Evolutionary conservation across 2,797 vertebrate genomes (phyloP), one percentile per base, ranked within the genome.

Genomic region (Pangasius macronema): DNA sequence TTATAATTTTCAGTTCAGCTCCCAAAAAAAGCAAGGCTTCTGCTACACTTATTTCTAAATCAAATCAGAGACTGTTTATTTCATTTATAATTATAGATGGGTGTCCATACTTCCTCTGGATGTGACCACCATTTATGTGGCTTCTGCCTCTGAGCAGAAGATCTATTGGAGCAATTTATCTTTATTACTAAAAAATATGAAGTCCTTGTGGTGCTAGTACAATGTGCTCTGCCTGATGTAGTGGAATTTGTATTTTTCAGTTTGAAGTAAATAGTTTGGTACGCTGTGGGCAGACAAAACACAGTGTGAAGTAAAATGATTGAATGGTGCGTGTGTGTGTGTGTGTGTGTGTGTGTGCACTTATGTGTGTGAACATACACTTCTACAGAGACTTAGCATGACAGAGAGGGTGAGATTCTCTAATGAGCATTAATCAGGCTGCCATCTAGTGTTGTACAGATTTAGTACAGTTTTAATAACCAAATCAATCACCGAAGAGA

Each of bases 361-460:
- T 51, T 79, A 30, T 80, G 53, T 59, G 53, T 76, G 73, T 76
- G 49, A 6, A 57, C 36, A n/a, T 20, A 73, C 82, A 39, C n/a
- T 65, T 18, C n/a, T 67, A 30, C 46, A 27, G 3, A 85, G 57
- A 80, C 5, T 75, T 33, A 61, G 42, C 13, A n/a, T 39, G 13
- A 42, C 55, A 84, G 36, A 90, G 42, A 20, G 53, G 27, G 22
- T 61, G 65, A 63, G 30, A 73, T 79, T 82, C 36, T 68, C 53
- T 63, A 33, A 82, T 72, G 36, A 76, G n/a, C 72, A 80, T 88
- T 87, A 88, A 89, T 76, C 75, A 91, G 61, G 55, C 55, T 90
- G 90, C 90, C 90, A 91, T 89, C 90, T 91, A 91, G 90, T 90
- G 90, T 89, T 86, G 51, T 22, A 86, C 42, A 75, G 49, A 61